Percentiles rank a stretch among this genome's conserved stretches.
These are phyloP conservation scores for Babylonia areolata DNA, from an alignment of 1,140 invertebrate species.

Conservation along the genomic window DNA sequence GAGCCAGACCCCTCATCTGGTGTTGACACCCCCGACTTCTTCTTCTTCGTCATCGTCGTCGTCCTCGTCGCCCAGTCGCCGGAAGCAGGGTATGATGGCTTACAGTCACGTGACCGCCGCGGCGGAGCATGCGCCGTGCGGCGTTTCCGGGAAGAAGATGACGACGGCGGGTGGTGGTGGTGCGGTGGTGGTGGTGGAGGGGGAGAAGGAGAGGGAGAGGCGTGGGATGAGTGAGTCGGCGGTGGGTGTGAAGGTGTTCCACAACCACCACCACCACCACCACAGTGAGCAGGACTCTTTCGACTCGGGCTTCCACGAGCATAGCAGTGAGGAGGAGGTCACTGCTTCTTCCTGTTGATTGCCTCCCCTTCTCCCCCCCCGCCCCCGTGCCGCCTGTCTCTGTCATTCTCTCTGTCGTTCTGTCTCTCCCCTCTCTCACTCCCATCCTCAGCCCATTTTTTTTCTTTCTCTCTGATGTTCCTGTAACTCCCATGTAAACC, in stretches of 20 bases:
- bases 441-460: too few species aligned
- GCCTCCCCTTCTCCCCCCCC: background rate
- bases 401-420: too few species aligned
- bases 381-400: too few species aligned
- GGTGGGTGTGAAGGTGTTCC: background rate
- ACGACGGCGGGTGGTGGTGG: background rate
- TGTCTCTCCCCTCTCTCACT: too few species aligned
- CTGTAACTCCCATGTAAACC: too few species aligned
- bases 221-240: background rate
- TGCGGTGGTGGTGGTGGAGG: too few species aligned
- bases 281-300: constrained; percentile 62
- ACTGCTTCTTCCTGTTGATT: background rate
- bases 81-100: background rate
- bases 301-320: constrained; percentile 64
- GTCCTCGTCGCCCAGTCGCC: background rate
- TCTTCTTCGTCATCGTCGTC: background rate
- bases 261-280: too few species aligned
- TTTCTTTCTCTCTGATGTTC: too few species aligned
- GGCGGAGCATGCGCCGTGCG: background rate
- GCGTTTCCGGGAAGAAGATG: background rate
- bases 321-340: constrained; percentile 28
- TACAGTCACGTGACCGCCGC: background rate
- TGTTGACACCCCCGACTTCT: background rate
- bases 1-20: constrained; percentile 3
- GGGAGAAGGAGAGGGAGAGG: too few species aligned